Evolutionary conservation across 1,140 invertebrate genomes (phyloP).

Genomic region (Caenorhabditis remanei): DNA sequence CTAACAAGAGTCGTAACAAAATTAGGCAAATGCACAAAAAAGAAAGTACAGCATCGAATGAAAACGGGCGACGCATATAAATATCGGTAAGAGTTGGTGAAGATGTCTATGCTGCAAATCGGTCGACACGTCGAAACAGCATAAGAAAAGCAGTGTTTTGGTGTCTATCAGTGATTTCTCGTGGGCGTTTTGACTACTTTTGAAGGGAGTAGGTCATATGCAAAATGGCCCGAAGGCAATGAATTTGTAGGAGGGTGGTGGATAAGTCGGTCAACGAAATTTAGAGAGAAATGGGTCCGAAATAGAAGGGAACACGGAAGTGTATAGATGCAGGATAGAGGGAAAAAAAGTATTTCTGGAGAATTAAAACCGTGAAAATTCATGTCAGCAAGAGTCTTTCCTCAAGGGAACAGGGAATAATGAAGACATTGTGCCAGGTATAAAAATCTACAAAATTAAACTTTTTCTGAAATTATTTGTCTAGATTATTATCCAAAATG

Average conservation of each 20-base stretch:
- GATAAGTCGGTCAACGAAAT: slow-evolving; percentile 24
- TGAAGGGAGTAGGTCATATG: not conserved
- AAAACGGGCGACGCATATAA: not conserved
- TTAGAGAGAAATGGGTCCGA: not conserved
- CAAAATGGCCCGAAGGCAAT: not conserved
- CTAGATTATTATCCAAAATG: too few species aligned
- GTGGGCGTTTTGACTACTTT: not conserved
- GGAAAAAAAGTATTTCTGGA: slow-evolving; percentile 9
- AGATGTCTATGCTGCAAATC: not conserved
- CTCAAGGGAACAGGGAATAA: too few species aligned
- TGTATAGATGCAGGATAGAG: not conserved
- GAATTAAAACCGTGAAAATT: not conserved
- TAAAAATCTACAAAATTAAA: too few species aligned
- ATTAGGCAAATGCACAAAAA: not conserved
- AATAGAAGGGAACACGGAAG: slow-evolving; percentile 17
- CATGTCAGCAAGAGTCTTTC: too few species aligned
- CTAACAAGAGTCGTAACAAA: not conserved
- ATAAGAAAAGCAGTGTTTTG: not conserved
- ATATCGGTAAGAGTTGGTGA: not conserved
- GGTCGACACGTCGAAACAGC: not conserved
- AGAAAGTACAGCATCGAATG: not conserved
- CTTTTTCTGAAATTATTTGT: too few species aligned
- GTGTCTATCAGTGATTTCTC: slow-evolving; percentile 42
- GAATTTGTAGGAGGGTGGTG: not conserved
- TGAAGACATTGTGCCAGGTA: too few species aligned